Conservation (phyloP, 2,797 vertebrate genomes). For the Hybognathus amarus region DNA sequence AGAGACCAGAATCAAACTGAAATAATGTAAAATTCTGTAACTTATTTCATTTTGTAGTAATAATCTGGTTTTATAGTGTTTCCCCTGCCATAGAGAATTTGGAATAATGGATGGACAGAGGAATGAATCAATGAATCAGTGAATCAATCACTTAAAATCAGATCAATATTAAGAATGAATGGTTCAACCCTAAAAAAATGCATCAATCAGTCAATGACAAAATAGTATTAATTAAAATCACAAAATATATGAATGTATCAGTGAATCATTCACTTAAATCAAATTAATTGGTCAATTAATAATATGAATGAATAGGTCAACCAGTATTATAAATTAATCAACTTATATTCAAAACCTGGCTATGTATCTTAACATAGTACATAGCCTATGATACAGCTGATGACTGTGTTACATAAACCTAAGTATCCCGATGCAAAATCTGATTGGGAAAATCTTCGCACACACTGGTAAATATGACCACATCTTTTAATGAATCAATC, state of each 20-base stretch:
- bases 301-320: neutral
- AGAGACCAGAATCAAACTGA: too few species aligned
- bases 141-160: neutral
- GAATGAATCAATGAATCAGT: neutral
- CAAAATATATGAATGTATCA: neutral
- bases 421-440: neutral
- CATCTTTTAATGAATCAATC: neutral
- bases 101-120: constrained; percentile 12
- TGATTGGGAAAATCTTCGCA: neutral
- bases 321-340: neutral
- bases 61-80: neutral
- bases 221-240: too few species aligned
- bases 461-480: neutral
- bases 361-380: too few species aligned
- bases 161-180: neutral
- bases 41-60: neutral
- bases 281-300: neutral
- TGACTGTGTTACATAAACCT: too few species aligned
- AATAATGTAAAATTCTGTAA: neutral
- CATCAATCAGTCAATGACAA: too few species aligned
- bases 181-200: neutral
- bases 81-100: neutral
- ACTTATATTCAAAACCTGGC: neutral
- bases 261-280: neutral
- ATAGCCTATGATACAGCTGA: too few species aligned